Evolutionary conservation across 2,113 vertebrate genomes (phyloP).

Genomic region (Vanacampus margaritifer): DNA sequence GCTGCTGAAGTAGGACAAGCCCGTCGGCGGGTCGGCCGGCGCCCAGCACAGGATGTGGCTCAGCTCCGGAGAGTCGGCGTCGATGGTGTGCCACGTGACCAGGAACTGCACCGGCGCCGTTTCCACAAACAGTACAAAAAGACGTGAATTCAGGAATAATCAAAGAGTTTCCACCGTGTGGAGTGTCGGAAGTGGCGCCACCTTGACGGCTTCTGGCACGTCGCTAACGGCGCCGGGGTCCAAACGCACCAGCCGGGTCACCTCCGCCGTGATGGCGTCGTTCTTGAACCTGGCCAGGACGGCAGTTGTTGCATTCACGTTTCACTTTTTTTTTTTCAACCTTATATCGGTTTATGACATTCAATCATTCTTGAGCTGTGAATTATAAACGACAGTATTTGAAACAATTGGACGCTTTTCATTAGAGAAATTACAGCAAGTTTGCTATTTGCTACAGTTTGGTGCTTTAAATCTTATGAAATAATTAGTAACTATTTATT

Average conservation of each 20-base stretch:
- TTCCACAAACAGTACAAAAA: too few species aligned
- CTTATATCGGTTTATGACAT: too few species aligned
- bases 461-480: too few species aligned
- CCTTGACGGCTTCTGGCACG: constrained; percentile 95
- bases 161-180: too few species aligned
- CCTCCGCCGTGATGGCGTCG: constrained; percentile 92
- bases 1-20: constrained; percentile 97
- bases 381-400: too few species aligned
- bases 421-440: too few species aligned
- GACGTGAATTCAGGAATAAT: too few species aligned
- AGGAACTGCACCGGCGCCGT: constrained; percentile 90
- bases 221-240: constrained; percentile 94
- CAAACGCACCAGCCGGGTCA: constrained; percentile 91
- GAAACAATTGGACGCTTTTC: too few species aligned
- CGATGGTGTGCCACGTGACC: constrained; percentile 98
- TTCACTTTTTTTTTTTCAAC: background rate
- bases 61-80: constrained; percentile 94
- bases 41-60: constrained; percentile 97
- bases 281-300: constrained; percentile 88
- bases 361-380: too few species aligned
- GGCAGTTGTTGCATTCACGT: background rate
- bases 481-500: too few species aligned
- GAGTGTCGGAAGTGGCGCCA: too few species aligned
- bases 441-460: too few species aligned
- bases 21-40: constrained; percentile 91